These are phyloP conservation scores for Alcis repandata DNA, from an alignment of 2,888 invertebrate genomes.

Conservation along the genomic window DNA sequence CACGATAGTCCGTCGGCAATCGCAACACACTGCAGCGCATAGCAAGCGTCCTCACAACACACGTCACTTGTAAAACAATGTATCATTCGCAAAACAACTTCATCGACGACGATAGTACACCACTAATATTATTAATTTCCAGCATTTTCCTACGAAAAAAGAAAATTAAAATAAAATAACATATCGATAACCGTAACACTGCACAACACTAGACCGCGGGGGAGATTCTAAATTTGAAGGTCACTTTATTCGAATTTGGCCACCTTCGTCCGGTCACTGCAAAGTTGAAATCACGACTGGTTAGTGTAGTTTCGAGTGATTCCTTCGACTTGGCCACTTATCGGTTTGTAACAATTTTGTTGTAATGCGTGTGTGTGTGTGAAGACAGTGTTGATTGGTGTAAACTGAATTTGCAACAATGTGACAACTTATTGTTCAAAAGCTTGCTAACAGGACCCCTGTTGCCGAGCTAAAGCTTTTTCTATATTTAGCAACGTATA, in stretches of 20 bases:
- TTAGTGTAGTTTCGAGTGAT: constrained; percentile 69
- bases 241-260: constrained; percentile 80
- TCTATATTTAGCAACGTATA: neutral
- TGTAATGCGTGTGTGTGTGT: constrained; percentile 65
- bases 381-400: constrained; percentile 44
- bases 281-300: constrained; percentile 85
- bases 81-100: constrained; percentile 86
- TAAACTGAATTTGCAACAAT: constrained; percentile 48
- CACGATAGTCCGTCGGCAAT: constrained; percentile 60
- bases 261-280: constrained; percentile 85
- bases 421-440: constrained; percentile 23
- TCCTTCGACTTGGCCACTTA: constrained; percentile 69
- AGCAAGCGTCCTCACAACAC: constrained; percentile 81
- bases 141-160: constrained; percentile 85
- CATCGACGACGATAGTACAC: constrained; percentile 84
- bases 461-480: neutral
- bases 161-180: constrained; percentile 76
- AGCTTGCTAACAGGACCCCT: neutral
- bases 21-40: constrained; percentile 73
- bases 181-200: constrained; percentile 63
- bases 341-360: constrained; percentile 71
- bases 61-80: constrained; percentile 81
- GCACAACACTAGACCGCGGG: constrained; percentile 74
- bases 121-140: constrained; percentile 86
- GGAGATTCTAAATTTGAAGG: constrained; percentile 61